Conservation (phyloP, 2,888 invertebrate genomes). For the Temnothorax ravouxi region DNA sequence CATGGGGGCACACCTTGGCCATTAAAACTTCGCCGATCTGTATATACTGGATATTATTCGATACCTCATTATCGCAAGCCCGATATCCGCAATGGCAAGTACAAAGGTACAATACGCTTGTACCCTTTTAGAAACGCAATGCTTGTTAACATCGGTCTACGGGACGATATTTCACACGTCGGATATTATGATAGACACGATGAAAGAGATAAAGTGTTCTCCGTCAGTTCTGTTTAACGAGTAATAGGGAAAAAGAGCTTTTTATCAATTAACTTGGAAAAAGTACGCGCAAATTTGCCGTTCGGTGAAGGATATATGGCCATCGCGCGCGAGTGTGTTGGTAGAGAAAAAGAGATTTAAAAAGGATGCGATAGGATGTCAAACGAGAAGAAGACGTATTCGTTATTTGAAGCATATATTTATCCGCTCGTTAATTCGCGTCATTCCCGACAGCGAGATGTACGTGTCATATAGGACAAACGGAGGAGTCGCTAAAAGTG, state of each 20-base stretch:
- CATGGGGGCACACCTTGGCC: not conserved
- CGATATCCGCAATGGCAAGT: constrained; percentile 15
- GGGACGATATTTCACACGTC: constrained; percentile 22
- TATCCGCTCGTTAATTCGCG: not conserved
- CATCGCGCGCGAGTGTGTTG: not conserved
- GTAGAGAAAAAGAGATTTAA: not conserved
- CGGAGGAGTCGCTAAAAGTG: not conserved
- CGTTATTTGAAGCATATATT: constrained; percentile 4
- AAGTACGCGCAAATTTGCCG: not conserved
- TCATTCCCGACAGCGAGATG: not conserved
- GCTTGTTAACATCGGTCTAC: not conserved
- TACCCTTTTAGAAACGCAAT: not conserved
- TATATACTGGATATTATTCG: constrained; percentile 14
- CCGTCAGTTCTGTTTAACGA: constrained; percentile 23
- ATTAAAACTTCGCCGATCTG: constrained; percentile 33
- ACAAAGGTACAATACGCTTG: not conserved
- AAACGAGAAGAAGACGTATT: constrained; percentile 1
- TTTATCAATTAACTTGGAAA: constrained; percentile 37
- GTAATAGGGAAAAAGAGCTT: constrained; percentile 9
- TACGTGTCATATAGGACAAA: not conserved
- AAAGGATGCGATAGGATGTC: not conserved
- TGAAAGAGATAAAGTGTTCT: constrained; percentile 23
- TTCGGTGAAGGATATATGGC: not conserved
- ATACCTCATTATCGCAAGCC: constrained; percentile 11
- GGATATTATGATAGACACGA: constrained; percentile 11